phyloP scores from a whole-genome alignment of 2,888 invertebrate genomes.

The Drosophila antonietae region DNA sequence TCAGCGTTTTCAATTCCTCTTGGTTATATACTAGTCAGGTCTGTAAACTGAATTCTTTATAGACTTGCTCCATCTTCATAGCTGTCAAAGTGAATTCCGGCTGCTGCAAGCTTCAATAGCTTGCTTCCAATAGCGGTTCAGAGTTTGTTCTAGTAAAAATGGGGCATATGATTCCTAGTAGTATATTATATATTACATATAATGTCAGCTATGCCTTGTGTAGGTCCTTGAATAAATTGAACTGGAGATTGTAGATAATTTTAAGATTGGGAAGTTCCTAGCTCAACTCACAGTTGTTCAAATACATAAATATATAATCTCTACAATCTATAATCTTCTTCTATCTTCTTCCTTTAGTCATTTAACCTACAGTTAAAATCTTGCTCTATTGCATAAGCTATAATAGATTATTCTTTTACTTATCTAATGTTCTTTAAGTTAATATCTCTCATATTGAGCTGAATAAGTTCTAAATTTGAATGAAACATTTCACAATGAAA shows the following conservation, averaged over 20 bases:
- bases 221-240: too few species aligned
- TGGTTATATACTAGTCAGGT: background rate
- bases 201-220: too few species aligned
- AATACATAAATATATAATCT: too few species aligned
- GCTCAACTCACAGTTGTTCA: too few species aligned
- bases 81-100: background rate
- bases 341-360: background rate
- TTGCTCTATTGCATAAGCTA: background rate
- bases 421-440: background rate
- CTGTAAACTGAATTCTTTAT: background rate
- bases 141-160: background rate
- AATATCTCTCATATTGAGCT: background rate
- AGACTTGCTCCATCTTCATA: background rate
- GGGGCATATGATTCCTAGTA: too few species aligned
- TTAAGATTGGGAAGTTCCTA: too few species aligned
- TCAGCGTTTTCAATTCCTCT: too few species aligned
- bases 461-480: background rate
- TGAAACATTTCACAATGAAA: background rate
- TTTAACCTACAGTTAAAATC: background rate
- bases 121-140: background rate
- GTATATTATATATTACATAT: too few species aligned
- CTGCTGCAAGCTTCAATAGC: background rate
- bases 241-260: too few species aligned
- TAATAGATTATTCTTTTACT: background rate
- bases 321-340: background rate